Evolutionary conservation across 2,797 vertebrate genomes (phyloP), one percentile per base, ranked within the genome.

Genomic region (Tenualosa thibaudeaui): DNA sequence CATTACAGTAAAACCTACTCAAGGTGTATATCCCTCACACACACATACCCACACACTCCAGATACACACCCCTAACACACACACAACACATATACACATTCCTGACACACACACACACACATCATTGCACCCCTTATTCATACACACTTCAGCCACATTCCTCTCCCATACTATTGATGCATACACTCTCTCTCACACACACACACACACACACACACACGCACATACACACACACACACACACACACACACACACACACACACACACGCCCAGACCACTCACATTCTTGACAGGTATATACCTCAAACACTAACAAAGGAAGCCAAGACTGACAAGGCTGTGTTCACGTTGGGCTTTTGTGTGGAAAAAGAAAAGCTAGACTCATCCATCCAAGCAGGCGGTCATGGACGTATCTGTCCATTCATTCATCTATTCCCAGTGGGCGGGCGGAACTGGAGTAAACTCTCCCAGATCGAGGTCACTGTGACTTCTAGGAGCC

Each of bases 401-500:
- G 5, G 31, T 31, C 65, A 71, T 40, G 10, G 12, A 4, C 37
- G 0, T 40, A 75, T 37, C 31, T 15, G 68, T 75, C 68, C 68
- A 71, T 71, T 17, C 65, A 71, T 71, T 15, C 26, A 9, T 26
- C 7, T 26, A 71, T 68, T 51, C 65, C 26, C 65, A 40, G 6
- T 71, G 12, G 65, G 65, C 65, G 1, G 31, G 65, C 31, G 15
- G 15, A 43, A 17, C 68, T 3, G 65, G 62, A 68, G 62, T 10
- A 31, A 26, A 31, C 9, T 26, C 26, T 24, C 31, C 7, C 31
- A 75, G 31, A 75, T 75, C 1, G 31, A 75, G 68, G 68, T 75
- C 68, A 75, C 68, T 19, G 31, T 75, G 68, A 75, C 68, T 75
- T 75, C 68, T 15, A 75, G 68, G 68, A 75, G 68, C 68, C 68